Evolutionary conservation across 2,113 vertebrate genomes (phyloP), one percentile per base, ranked within the genome.

Genomic region (Cottus gobio): DNA sequence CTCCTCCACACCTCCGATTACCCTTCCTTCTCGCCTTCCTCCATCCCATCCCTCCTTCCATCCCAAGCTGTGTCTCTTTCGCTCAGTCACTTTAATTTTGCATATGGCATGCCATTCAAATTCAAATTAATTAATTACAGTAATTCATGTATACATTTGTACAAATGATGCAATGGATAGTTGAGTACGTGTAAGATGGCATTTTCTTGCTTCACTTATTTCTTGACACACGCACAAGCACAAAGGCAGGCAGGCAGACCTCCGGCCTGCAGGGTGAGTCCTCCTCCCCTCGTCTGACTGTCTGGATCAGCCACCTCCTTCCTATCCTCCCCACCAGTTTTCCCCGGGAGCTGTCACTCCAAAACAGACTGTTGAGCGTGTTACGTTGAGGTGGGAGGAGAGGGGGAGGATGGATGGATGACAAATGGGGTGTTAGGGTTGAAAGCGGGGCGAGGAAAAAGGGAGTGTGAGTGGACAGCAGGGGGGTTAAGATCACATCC

Each of bases 301-400:
- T 77, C 77, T 77, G 80, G 80, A 89, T 85, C 65, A 65, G 80
- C 87, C 87, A 82, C 83, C 83, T 87, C 85, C 84, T 84, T 81
- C 22, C 34, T 64, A 75, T 83, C 80, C 80, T 48, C 56, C 77
- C 69, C 75, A 54, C 10, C 24, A 1, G 12, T 39, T 80, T 85
- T 80, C 64, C 52, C 83, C 61, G 81, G 79, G 83, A 91, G 87
- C 86, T 85, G 91, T 93, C 89, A 90, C 61, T 92, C 85, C 71
- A 73, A 82, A 83, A 65, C 86, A 82, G 81, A 77, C 75, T 71
- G 81, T 37, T 52, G 87, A 65, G 71, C 77, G 56, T 42, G 67
- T 54, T 58, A 28, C 60, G 24, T 65, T 15, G 63, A 42, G 71
- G 42, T 52, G 34, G 75, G n/a, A 15, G 24, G 28, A 10, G 7